Percentiles rank a stretch among this genome's conserved stretches.
Evolutionary conservation across 2,888 invertebrate genomes (phyloP).

Genomic region (Thymelicus acteon): DNA sequence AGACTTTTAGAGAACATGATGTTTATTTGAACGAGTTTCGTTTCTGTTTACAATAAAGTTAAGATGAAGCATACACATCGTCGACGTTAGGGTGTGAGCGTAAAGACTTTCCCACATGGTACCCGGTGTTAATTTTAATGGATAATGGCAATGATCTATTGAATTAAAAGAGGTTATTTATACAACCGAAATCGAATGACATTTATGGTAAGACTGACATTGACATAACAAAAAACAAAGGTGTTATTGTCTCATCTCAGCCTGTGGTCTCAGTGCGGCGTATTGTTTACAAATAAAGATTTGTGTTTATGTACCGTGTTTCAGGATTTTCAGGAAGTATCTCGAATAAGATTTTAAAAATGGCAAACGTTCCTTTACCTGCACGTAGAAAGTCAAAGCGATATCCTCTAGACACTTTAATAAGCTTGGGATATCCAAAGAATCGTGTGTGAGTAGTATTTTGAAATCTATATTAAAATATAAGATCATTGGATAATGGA

Average conservation of each 20-base stretch:
- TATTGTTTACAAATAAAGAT: slow-evolving; percentile 3
- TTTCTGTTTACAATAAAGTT: slow-evolving; percentile 22
- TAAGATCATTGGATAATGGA: too few relatives aligned
- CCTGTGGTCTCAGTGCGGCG: too few relatives aligned
- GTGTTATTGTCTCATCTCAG: too few relatives aligned
- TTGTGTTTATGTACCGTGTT: slow-evolving; percentile 54
- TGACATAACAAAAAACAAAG: too few relatives aligned
- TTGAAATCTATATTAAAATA: neutral
- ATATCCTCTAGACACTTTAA: slow-evolving; percentile 91
- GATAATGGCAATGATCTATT: too few relatives aligned
- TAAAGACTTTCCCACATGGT: slow-evolving; percentile 21
- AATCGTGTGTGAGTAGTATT: slow-evolving; percentile 92
- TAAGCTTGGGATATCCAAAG: slow-evolving; percentile 95
- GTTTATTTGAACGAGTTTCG: slow-evolving; percentile 16
- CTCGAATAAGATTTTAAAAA: slow-evolving; percentile 60
- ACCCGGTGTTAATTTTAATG: too few relatives aligned
- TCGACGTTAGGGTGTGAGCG: neutral
- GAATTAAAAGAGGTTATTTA: too few relatives aligned
- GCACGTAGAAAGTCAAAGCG: slow-evolving; percentile 91
- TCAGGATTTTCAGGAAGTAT: slow-evolving; percentile 50
- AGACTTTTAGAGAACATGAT: neutral
- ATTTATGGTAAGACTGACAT: too few relatives aligned
- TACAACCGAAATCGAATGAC: too few relatives aligned
- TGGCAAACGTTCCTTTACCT: slow-evolving; percentile 92
- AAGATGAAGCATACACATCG: slow-evolving; percentile 25